Evolutionary conservation across 2,888 invertebrate genomes (phyloP), one percentile per base, ranked within the genome.

Genomic region (Oscheius sp.): DNA sequence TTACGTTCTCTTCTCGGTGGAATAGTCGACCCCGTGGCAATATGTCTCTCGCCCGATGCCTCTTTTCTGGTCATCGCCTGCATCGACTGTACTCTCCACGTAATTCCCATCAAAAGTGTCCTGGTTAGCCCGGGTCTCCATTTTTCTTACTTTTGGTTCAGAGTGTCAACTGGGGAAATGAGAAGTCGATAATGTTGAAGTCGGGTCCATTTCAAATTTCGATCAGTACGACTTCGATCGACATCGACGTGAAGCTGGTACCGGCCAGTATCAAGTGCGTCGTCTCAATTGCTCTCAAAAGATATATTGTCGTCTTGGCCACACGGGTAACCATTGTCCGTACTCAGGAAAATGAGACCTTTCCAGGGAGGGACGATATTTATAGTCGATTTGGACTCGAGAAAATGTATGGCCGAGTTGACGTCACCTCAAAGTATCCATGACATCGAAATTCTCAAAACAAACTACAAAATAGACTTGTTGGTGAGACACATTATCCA

Each of bases 41-140:
- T 84, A 21, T 75, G 72, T 49, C 55, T 84, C 23, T 63, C 79
- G 7, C 79, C 79, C 9, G 84, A 84, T 61, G 86, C 86, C 9
- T 73, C 80, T 13, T 80, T 81, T 45, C 79, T 85, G 6, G 75
- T 84, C 21, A 72, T 86, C 16, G 82, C 82, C 9, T 79, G 84
- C 9, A 69, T 76, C 1, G 83, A 86, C 61, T 82, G 82, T 41
- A 77, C 81, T 61, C 61, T 85, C 1, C 74, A 85, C 23, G 76
- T 85, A 9, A 71, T 83, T 9, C 86, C 85, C 9, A 83, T 81
- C 29, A 78, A 76, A 59, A 49, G 70, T 18, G 53, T 83, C 5
- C 76, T 83, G 27, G 83, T 83, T 41, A 76, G 80, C 69, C n/a
- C 12, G 23, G 16, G 45, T 64, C 23, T 64, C 16, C 25, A 59